Percentiles rank a stretch among this genome's conserved stretches.
These are phyloP conservation scores for Volucella inflata DNA, from an alignment of 2,888 invertebrate species.

Conservation along the genomic window DNA sequence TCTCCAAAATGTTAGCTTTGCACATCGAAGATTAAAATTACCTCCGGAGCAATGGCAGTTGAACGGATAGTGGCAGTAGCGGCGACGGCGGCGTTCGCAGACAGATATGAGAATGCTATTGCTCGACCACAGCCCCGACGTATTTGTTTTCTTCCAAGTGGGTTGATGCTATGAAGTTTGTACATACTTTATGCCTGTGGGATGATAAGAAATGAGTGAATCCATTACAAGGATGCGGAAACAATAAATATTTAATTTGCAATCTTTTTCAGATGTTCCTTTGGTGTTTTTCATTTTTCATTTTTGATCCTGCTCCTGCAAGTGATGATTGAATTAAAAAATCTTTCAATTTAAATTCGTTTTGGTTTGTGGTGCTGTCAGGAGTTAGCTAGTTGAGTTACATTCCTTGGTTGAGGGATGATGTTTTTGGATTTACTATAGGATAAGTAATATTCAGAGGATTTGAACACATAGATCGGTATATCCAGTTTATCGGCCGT, in stretches of 20 bases:
- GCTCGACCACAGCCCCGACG: conserved; percentile 60
- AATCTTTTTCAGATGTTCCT: conserved; percentile 40
- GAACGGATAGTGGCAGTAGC: neutral
- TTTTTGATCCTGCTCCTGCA: no score
- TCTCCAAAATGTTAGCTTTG: conserved; percentile 68
- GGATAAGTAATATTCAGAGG: no score
- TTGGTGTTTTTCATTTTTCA: conserved; percentile 1
- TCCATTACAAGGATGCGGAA: conserved; percentile 57
- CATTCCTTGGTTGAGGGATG: no score
- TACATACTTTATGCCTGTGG: conserved; percentile 30
- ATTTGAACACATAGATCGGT: no score
- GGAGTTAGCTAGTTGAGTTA: neutral
- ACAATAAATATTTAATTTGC: conserved; percentile 71
- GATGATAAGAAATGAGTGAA: conserved; percentile 72
- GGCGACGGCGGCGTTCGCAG: conserved; percentile 17
- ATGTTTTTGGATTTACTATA: no score
- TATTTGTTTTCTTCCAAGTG: conserved; percentile 59
- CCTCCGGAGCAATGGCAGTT: conserved; percentile 39
- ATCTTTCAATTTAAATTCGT: conserved; percentile 37
- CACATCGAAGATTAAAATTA: conserved; percentile 75
- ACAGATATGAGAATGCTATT: conserved; percentile 38
- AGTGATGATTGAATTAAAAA: conserved; percentile 57
- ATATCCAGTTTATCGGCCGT: no score
- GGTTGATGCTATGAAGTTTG: conserved; percentile 4
- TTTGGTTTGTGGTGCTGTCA: conserved; percentile 34